Evolutionary conservation across 2,888 invertebrate species (phyloP), one percentile per base, ranked within the genome.

Genomic region (Drosophila pegasa): DNA sequence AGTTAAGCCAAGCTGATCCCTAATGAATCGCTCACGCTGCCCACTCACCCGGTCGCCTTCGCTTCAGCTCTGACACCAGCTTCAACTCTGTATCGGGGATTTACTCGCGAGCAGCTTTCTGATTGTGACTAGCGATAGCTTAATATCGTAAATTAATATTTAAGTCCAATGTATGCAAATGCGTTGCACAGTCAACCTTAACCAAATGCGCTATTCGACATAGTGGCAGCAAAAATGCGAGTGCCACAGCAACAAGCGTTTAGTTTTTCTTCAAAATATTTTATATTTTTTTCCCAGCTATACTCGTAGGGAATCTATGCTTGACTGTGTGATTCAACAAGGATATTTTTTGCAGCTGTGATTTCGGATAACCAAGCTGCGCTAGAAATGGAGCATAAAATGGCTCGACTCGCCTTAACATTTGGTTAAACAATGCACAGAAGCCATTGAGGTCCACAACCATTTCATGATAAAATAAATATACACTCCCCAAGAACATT

Each of bases 111-210:
- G 27, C 47, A 64, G 25, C 52, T 73, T 64, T 59, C 56, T 61
- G 71, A 57, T 63, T 68, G 68, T 65, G 54, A 41, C 64, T 50
- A 59, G 47, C 59, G 47, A 54, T 71, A 77, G 71, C 80, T 78
- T 75, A 45, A n/a, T n/a, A n/a, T n/a, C n/a, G 71, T 63, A 78
- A 86, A 78, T 80, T 70, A 75, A 80, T 86, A 84, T 87, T 84
- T 79, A 87, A 85, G 66, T 71, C 45, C 70, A 80, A 75, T 78
- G 61, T 79, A 85, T 84, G 81, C 79, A 81, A 85, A 84, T 87
- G 68, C 18, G 63, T 45, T 58, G 71, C 68, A 33, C 41, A 57
- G 50, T 61, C 7, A 31, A 55, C 43, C 56, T 80, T 55, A 71
- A 73, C 54, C 64, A 66, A 71, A 59, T 57, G 67, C 47, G 63